A percentile compares a stretch with the other conserved stretches of the same genome.
Evolutionary conservation across 30 jellyfish, hydroid and myxozoan genomes (phyloP).

Genomic region (Hydractinia symbiolongicarpus): DNA sequence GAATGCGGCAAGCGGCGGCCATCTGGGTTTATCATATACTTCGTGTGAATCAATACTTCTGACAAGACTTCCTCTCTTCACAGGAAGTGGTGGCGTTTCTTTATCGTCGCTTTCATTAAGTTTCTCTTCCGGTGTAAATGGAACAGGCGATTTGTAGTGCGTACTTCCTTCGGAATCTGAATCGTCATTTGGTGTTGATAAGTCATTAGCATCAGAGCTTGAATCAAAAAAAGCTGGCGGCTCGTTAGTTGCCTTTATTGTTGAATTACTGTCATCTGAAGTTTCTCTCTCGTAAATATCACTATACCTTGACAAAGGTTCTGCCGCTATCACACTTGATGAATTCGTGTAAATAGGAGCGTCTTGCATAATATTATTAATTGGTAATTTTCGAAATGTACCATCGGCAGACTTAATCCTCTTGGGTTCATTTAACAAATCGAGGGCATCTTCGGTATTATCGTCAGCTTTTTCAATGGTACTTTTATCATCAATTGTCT

Average conservation of each 20-base stretch:
- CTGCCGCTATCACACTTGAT: background rate
- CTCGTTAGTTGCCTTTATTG: background rate
- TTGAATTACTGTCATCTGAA: constrained; percentile 6
- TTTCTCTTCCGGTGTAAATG: too few species aligned
- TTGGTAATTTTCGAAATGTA: background rate
- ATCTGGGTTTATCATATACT: background rate
- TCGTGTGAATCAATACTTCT: background rate
- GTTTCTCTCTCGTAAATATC: background rate
- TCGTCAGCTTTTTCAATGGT: constrained; percentile 3
- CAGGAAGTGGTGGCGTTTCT: background rate
- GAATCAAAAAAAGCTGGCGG: too few species aligned
- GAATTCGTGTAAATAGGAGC: background rate
- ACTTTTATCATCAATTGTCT: background rate
- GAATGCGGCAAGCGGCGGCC: constrained; percentile 13
- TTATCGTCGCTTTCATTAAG: background rate
- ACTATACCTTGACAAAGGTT: constrained; percentile 6
- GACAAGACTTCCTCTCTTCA: background rate
- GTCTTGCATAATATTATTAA: background rate
- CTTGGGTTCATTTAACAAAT: background rate
- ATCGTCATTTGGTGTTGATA: too few species aligned
- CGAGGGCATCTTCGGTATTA: background rate
- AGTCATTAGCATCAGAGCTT: too few species aligned
- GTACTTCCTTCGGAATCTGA: too few species aligned
- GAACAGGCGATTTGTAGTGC: too few species aligned
- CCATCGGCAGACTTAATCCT: constrained; percentile 7